A percentile compares a stretch with the other conserved stretches of the same genome.
Conservation (phyloP, 2,888 invertebrate species). For the Odontocolon sp. region DNA sequence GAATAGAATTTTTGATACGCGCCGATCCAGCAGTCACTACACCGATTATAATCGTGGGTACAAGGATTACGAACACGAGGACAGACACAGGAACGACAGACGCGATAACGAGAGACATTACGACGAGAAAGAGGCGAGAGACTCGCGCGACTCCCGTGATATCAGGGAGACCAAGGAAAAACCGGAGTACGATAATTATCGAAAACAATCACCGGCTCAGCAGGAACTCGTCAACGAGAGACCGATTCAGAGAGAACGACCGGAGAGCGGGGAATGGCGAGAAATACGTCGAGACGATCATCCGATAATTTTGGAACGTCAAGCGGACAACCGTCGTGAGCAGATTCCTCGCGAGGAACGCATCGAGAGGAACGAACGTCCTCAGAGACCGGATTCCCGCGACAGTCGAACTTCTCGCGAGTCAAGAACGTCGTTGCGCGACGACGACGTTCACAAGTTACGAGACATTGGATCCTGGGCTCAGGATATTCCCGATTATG, state of each 20-base stretch:
- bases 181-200: constrained; percentile 79
- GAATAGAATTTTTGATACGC: constrained; percentile 73
- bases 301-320: constrained; percentile 66
- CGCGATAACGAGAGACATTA: constrained; percentile 73
- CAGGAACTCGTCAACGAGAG: constrained; percentile 74
- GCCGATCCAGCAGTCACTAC: constrained; percentile 71
- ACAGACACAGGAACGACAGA: constrained; percentile 75
- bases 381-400: constrained; percentile 84
- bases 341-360: constrained; percentile 68
- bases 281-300: constrained; percentile 72
- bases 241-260: constrained; percentile 67
- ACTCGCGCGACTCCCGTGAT: constrained; percentile 53
- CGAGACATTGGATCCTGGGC: constrained; percentile 76
- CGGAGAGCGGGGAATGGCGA: constrained; percentile 75
- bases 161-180: constrained; percentile 70
- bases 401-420: constrained; percentile 83
- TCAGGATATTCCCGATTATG: constrained; percentile 77
- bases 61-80: constrained; percentile 78
- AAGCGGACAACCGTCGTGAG: constrained; percentile 70
- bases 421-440: constrained; percentile 79
- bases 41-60: constrained; percentile 72
- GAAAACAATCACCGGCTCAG: constrained; percentile 69
- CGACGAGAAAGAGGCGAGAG: constrained; percentile 71
- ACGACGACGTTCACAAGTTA: constrained; percentile 73
- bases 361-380: constrained; percentile 80